Evolutionary conservation across 2,888 invertebrate genomes (phyloP), one percentile per base, ranked within the genome.

Genomic region (Noctua pronuba): DNA sequence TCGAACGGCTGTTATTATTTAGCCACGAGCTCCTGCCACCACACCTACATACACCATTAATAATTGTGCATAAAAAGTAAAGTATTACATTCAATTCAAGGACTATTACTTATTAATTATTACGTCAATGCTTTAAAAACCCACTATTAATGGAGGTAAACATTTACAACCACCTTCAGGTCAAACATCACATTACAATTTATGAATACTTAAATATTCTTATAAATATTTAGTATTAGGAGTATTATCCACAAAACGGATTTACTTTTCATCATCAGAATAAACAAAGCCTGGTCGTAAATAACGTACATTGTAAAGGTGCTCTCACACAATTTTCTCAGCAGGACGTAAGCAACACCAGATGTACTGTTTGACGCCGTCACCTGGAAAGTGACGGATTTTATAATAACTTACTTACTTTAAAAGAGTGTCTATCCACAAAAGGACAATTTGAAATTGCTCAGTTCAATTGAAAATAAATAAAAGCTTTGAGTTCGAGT

Each of bases 211-310:
- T 10, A 74, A 73, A 58, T 44, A 21, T 41, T 46, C 18, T 49
- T 38, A 46, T 69, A 69, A 49, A 79, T 60, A 70, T 60, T 49
- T 49, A 46, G 21, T 41, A 77, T n/a, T 31, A 46, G 24, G 58
- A 46, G 46, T 66, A 38, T 58, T 38, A 67, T 70, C 21, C 41
- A 35, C 41, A 35, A 49, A 69, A 79, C 46, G 8, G 70, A 70
- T 77, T 71, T 49, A 80, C 71, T 80, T 80, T 80, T 80, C 77
- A 77, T 72, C 49, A 52, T 80, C 31, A 62, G 16, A 16, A 67
- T 55, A 67, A 77, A 79, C 72, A 80, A 69, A 41, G n/a, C n/a
- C 6, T n/a, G 49, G 11, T 71, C 60, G 10, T 77, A 52, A 77
- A 77, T 80, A 52, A 62, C 62, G 60, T 62, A 72, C 49, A 44